Percentiles rank a stretch among this genome's conserved stretches.
Conservation (phyloP, 2,888 invertebrate genomes). For the Copidosoma aretas region DNA sequence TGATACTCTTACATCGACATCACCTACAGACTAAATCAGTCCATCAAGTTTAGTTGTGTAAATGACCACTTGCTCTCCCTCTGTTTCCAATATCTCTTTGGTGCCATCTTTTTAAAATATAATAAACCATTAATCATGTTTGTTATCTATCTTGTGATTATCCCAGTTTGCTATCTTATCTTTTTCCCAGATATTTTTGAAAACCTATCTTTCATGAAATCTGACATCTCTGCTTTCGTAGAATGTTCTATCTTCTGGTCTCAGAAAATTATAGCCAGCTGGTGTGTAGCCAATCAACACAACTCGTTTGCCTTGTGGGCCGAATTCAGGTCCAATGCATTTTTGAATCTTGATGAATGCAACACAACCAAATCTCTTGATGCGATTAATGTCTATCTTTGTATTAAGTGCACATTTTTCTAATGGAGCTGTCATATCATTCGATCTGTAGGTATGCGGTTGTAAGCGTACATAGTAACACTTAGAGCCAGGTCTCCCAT, state of each 20-base stretch:
- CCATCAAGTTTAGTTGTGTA: neutral
- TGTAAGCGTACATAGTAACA: slow-evolving; percentile 37
- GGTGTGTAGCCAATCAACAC: slow-evolving; percentile 20
- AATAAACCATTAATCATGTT: slow-evolving; percentile 4
- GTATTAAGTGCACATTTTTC: too few species aligned
- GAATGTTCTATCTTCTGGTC: slow-evolving; percentile 40
- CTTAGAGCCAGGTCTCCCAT: too few species aligned
- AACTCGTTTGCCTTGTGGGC: too few species aligned
- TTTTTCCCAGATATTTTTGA: slow-evolving; percentile 36
- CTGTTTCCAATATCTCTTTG: too few species aligned
- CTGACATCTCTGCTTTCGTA: slow-evolving; percentile 22
- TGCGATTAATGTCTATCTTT: too few species aligned
- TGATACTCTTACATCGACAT: too few species aligned
- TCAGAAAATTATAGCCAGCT: slow-evolving; percentile 40
- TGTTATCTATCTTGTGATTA: too few species aligned
- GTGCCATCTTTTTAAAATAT: neutral
- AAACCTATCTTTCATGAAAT: slow-evolving; percentile 44
- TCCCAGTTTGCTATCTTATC: too few species aligned
- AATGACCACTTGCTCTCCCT: too few species aligned
- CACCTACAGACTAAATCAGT: neutral
- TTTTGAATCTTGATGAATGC: slow-evolving; percentile 32
- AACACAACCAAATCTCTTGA: too few species aligned
- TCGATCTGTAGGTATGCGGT: slow-evolving; percentile 36
- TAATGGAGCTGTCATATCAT: too few species aligned
- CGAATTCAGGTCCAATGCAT: slow-evolving; percentile 19